A percentile compares a stretch with the other conserved stretches of the same genome.
Evolutionary conservation across 2,113 vertebrate genomes (phyloP).

Genomic region (Engraulis encrasicolus): DNA sequence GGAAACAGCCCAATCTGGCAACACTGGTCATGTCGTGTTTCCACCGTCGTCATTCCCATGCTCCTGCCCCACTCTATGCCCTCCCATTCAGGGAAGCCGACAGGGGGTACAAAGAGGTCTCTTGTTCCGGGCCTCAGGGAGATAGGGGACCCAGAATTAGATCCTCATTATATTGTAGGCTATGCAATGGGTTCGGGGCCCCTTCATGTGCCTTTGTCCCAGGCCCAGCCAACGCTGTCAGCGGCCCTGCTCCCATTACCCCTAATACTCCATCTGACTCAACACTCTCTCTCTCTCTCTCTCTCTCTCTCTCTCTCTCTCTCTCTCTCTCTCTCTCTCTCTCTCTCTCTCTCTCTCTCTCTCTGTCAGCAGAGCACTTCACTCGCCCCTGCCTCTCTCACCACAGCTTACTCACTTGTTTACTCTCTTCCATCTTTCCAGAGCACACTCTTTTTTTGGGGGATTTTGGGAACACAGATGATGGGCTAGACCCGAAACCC

Average conservation of each 20-base stretch:
- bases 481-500: too few species aligned
- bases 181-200: too few species aligned
- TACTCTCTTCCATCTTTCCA: neutral
- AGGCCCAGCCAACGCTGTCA: too few species aligned
- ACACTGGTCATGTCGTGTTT: too few species aligned
- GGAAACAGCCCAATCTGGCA: too few species aligned
- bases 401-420: neutral
- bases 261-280: neutral
- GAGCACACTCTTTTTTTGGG: neutral
- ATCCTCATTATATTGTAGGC: too few species aligned
- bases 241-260: neutral
- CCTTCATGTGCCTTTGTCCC: too few species aligned
- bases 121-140: too few species aligned
- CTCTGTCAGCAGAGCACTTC: neutral
- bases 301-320: neutral
- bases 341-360: neutral
- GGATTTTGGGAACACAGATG: too few species aligned
- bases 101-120: too few species aligned
- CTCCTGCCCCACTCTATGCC: neutral
- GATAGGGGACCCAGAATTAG: too few species aligned
- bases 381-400: neutral
- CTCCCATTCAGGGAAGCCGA: too few species aligned
- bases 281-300: conserved; percentile 5
- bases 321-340: conserved; percentile 9
- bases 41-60: neutral